A percentile compares a stretch with the other conserved stretches of the same genome.
Conservation (phyloP, 2,797 vertebrate genomes). For the Pterois miles region DNA sequence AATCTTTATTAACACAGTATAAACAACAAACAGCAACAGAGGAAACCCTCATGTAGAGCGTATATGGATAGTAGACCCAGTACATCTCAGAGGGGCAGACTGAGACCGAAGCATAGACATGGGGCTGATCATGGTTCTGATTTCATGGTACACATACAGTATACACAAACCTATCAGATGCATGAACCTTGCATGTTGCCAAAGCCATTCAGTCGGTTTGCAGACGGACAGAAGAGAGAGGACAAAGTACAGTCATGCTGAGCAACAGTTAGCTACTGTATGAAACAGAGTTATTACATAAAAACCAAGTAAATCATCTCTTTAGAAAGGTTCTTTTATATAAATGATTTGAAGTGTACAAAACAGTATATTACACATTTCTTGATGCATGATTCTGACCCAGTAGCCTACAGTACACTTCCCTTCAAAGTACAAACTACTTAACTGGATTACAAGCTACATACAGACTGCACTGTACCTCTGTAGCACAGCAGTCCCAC, state of each 20-base stretch:
- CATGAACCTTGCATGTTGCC: conserved; percentile 64
- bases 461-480: conserved; percentile 60
- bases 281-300: conserved; percentile 82
- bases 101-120: conserved; percentile 71
- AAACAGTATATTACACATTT: conserved; percentile 85
- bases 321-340: conserved; percentile 85
- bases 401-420: conserved; percentile 76
- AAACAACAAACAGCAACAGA: conserved; percentile 84
- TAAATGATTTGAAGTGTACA: conserved; percentile 88
- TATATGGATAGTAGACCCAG: conserved; percentile 69
- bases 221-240: conserved; percentile 69
- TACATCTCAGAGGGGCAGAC: conserved; percentile 66
- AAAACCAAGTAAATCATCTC: conserved; percentile 82
- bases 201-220: conserved; percentile 78
- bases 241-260: conserved; percentile 83
- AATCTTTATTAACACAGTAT: conserved; percentile 87
- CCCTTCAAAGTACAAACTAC: conserved; percentile 80
- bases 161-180: conserved; percentile 70
- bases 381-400: conserved; percentile 75
- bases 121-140: conserved; percentile 52
- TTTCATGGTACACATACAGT: conserved; percentile 64
- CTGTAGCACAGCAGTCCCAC: conserved; percentile 72
- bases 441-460: conserved; percentile 81
- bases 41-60: conserved; percentile 64
- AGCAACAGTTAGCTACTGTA: conserved; percentile 81